Evolutionary conservation across 2,888 invertebrate species (phyloP).

Genomic region (Aphelenchoides bicaudatus): DNA sequence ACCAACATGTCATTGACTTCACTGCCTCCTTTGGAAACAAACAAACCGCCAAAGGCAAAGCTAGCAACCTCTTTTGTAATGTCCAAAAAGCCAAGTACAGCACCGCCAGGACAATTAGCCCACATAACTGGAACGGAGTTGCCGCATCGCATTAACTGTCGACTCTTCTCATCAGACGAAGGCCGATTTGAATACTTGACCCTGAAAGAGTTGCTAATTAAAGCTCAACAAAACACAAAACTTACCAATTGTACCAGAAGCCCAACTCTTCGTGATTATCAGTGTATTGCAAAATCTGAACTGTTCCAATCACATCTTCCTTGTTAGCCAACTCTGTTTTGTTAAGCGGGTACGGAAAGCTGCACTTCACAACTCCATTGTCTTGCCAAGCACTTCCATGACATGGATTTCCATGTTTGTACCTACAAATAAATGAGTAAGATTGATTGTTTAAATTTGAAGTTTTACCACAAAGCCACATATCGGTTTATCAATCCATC

Average conservation of each 20-base stretch:
- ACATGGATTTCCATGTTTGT: conserved; percentile 38
- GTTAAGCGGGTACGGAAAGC: conserved; percentile 36
- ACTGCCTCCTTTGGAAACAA: conserved; percentile 19
- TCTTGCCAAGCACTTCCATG: conserved; percentile 36
- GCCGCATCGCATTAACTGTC: conserved; percentile 48
- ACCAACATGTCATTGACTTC: conserved; percentile 33
- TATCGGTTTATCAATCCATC: too few species aligned
- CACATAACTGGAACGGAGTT: conserved; percentile 54
- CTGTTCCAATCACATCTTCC: conserved; percentile 49
- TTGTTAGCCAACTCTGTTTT: conserved; percentile 42
- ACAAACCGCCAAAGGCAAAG: conserved; percentile 42
- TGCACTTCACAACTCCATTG: conserved; percentile 36
- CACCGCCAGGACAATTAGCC: conserved; percentile 36
- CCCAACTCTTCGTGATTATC: conserved; percentile 50
- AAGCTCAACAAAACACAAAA: neutral
- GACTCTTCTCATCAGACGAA: too few species aligned
- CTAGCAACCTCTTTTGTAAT: conserved; percentile 50
- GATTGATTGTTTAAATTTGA: too few species aligned
- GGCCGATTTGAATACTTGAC: conserved; percentile 51
- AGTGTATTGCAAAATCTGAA: conserved; percentile 54
- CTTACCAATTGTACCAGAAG: conserved; percentile 34
- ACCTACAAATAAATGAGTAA: too few species aligned
- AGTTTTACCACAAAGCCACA: too few species aligned
- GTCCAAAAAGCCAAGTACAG: conserved; percentile 50
- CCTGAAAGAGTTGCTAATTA: conserved; percentile 42